Evolutionary conservation across 2,113 vertebrate genomes (phyloP).

Genomic region (Eurystomus gularis): DNA sequence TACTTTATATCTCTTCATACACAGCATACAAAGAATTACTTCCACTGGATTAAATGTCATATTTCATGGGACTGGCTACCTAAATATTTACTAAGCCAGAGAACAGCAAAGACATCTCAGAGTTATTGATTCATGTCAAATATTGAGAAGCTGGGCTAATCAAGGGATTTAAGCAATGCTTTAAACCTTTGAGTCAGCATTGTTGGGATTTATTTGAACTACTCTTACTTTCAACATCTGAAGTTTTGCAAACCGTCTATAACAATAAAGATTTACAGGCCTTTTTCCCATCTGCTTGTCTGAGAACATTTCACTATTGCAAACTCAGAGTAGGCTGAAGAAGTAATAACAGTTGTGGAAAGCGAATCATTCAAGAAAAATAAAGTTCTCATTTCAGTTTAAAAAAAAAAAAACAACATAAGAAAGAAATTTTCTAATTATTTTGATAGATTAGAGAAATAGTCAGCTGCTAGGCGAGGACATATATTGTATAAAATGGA

Average conservation of each 20-base stretch:
- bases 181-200: conserved; percentile 7
- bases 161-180: conserved; percentile 24
- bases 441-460: neutral
- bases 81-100: conserved; percentile 49
- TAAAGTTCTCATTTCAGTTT: neutral
- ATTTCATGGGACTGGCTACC: neutral
- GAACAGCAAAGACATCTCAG: conserved; percentile 24
- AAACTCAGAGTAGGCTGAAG: neutral
- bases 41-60: conserved; percentile 15
- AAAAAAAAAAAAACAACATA: neutral
- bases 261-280: conserved; percentile 1
- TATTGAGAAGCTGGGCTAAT: conserved; percentile 53
- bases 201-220: conserved; percentile 26
- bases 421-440: neutral
- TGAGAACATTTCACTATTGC: neutral
- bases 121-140: conserved; percentile 36
- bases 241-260: neutral
- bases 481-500: neutral
- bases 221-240: neutral
- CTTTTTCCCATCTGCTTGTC: neutral
- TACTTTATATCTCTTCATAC: neutral
- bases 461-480: neutral
- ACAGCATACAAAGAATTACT: conserved; percentile 20
- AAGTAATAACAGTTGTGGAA: conserved; percentile 20
- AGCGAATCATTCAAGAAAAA: conserved; percentile 29